A percentile compares a stretch with the other conserved stretches of the same genome.
These are phyloP conservation scores for Drosophila tsacasi DNA, from an alignment of 1,140 invertebrate species.

Conservation along the genomic window DNA sequence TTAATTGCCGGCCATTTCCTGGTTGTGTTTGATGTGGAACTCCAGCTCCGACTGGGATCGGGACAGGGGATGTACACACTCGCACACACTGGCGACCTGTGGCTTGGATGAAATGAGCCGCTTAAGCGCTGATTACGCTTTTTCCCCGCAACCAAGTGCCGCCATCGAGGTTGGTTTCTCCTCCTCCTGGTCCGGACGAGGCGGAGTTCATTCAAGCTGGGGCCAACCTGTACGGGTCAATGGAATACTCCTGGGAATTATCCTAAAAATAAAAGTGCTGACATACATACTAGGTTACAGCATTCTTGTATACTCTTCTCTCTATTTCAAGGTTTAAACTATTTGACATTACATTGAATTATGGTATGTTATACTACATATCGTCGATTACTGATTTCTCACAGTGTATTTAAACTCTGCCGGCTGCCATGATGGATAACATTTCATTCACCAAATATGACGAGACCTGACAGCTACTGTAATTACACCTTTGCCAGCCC, in stretches of 20 bases:
- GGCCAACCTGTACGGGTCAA: slow-evolving; percentile 18
- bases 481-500: slow-evolving; percentile 43
- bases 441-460: slow-evolving; percentile 53
- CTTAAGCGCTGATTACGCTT: slow-evolving; percentile 76
- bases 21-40: slow-evolving; percentile 80
- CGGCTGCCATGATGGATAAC: slow-evolving; percentile 45
- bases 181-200: slow-evolving; percentile 13
- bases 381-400: too few species aligned
- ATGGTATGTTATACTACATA: too few species aligned
- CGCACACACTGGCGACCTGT: slow-evolving; percentile 14
- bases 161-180: slow-evolving; percentile 27
- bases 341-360: neutral
- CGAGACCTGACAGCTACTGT: slow-evolving; percentile 42
- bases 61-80: slow-evolving; percentile 11
- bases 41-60: slow-evolving; percentile 35
- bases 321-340: neutral
- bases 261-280: neutral
- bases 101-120: slow-evolving; percentile 75
- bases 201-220: slow-evolving; percentile 53
- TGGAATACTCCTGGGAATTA: neutral
- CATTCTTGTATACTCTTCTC: neutral
- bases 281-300: neutral
- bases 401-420: neutral
- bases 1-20: slow-evolving; percentile 85
- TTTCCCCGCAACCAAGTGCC: slow-evolving; percentile 70